Conservation (phyloP, 2,888 invertebrate genomes). For the Aphodius granarius region DNA sequence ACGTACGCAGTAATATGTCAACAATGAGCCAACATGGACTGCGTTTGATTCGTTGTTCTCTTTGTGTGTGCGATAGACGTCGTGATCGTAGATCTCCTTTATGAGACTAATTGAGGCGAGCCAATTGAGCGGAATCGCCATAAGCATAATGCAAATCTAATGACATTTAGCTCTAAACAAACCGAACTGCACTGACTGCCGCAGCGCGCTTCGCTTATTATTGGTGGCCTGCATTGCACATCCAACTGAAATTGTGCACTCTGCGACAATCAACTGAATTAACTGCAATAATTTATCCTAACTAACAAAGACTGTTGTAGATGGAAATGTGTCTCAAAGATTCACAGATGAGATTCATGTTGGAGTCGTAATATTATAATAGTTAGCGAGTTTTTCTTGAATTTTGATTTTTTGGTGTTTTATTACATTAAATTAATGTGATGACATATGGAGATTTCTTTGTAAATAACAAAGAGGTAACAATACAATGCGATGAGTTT, state of each 20-base stretch:
- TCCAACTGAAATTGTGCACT: background rate
- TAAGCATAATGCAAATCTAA: background rate
- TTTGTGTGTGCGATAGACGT: background rate
- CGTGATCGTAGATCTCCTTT: background rate
- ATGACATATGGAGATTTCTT: too few species aligned
- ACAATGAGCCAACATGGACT: background rate
- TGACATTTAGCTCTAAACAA: background rate
- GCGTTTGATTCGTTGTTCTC: background rate
- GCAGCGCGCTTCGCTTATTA: background rate
- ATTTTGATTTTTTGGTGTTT: background rate
- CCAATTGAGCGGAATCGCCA: background rate
- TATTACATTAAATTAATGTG: too few species aligned
- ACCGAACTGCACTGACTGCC: background rate
- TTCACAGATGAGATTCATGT: background rate
- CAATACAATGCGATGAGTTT: too few species aligned
- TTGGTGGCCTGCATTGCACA: background rate
- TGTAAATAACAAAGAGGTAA: too few species aligned
- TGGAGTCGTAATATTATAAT: background rate
- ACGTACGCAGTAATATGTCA: background rate
- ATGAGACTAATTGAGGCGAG: background rate
- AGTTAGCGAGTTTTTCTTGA: background rate
- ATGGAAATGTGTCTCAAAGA: background rate
- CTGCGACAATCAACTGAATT: background rate
- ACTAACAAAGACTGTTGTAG: background rate
- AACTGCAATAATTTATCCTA: background rate